Evolutionary conservation across 2,797 vertebrate genomes (phyloP), one percentile per base, ranked within the genome.

Genomic region (Neostethus bicornis): DNA sequence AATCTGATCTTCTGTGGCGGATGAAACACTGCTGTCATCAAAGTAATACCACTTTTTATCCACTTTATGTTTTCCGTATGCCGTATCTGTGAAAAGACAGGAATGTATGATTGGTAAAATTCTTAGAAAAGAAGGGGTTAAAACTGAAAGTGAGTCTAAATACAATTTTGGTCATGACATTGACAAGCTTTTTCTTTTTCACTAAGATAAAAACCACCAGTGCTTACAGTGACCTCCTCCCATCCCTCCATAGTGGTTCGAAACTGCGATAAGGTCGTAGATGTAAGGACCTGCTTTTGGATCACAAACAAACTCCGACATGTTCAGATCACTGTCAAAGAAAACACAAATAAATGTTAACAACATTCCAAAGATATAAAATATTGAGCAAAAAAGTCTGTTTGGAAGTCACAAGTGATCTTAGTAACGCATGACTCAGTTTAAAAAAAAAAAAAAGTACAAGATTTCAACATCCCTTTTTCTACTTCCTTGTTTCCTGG

Each of bases 231-330:
- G 96, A 61, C 96, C 96, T 44, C 95, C 95, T 60, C 96, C 96
- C 95, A 98, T 96, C 89, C 94, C 96, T 86, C 96, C 96, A 45
- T 98, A 98, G 86, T 98, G 96, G 92, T 98, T 98, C 64, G 96
- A 97, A 74, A 98, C 94, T 0, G 96, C 96, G 49, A 98, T 91
- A 54, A 98, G 95, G 89, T 98, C 96, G 26, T 98, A 98, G 21
- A 93, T 60, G 0, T 95, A 98, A 4, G 94, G 95, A 51, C 90
- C 89, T 24, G 94, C 95, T 79, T 93, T 93, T 0, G 91, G 94
- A 77, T 97, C 94, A 0, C 94, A 96, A 64, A 98, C 94, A 89
- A 98, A 98, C 87, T 98, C 95, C 0, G 96, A 96, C 95, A 98
- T 96, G 87, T 95, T 94, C 84, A 98, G 90, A 80, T 94, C 95